Evolutionary conservation across 2,797 vertebrate species (phyloP).

Genomic region (Oreochromis mossambicus): DNA sequence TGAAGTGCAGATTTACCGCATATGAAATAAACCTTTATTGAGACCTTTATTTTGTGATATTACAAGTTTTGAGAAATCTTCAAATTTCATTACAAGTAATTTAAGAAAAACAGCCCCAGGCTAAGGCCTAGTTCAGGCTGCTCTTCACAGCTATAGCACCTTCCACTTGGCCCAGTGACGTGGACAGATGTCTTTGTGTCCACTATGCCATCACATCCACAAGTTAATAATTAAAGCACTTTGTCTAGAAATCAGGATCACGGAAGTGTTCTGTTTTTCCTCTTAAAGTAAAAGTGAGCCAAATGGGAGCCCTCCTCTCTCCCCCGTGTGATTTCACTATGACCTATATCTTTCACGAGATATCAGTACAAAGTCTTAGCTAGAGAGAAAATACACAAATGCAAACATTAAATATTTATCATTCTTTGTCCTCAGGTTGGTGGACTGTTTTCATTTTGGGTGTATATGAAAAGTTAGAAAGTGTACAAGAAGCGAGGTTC

Average conservation of each 20-base stretch:
- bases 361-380: conserved; percentile 17
- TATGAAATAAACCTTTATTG: not conserved
- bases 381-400: conserved; percentile 44
- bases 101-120: not conserved
- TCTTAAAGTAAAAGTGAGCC: conserved; percentile 31
- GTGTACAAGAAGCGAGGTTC: conserved; percentile 6
- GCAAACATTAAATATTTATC: conserved; percentile 62
- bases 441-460: conserved; percentile 24
- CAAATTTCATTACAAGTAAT: not conserved
- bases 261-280: conserved; percentile 24
- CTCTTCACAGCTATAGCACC: conserved; percentile 11
- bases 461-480: conserved; percentile 14
- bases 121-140: conserved; percentile 1
- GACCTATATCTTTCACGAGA: conserved; percentile 52
- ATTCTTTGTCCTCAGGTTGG: conserved; percentile 11
- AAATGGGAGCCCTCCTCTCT: not conserved
- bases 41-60: not conserved
- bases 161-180: not conserved
- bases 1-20: not conserved
- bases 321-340: conserved; percentile 38
- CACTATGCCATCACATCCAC: conserved; percentile 1
- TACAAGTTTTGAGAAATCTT: not conserved
- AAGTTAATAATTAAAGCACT: conserved; percentile 60
- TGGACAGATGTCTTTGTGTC: not conserved
- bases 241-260: conserved; percentile 44